phyloP scores from a whole-genome alignment of 2,888 invertebrate genomes.

The Biston stratarius region DNA sequence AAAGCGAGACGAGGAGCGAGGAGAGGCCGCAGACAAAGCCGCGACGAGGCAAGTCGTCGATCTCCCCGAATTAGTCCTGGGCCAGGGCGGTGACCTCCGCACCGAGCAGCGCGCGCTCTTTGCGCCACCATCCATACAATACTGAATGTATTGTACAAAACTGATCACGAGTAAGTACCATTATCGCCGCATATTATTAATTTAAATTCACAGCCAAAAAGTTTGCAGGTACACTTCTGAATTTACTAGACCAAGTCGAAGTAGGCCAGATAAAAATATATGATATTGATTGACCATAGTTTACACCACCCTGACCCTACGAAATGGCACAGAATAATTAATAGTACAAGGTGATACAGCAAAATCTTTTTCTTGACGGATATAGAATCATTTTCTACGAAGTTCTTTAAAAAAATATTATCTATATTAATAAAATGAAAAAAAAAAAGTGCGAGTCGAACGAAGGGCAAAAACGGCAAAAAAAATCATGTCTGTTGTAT shows the following conservation, averaged over 20 bases:
- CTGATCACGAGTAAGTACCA: neutral
- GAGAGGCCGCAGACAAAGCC: constrained; percentile 78
- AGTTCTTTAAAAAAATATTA: too few relatives aligned
- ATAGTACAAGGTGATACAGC: too few relatives aligned
- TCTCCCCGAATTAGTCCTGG: constrained; percentile 86
- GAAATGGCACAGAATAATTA: too few relatives aligned
- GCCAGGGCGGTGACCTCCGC: constrained; percentile 81
- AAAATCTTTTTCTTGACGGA: neutral
- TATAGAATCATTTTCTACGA: neutral
- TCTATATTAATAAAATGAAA: too few relatives aligned
- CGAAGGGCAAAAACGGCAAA: too few relatives aligned
- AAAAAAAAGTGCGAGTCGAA: too few relatives aligned
- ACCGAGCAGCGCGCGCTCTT: constrained; percentile 57
- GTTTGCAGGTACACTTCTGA: neutral
- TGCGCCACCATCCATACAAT: constrained; percentile 49
- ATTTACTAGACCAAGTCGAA: neutral
- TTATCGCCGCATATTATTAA: neutral
- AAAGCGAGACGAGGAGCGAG: constrained; percentile 47
- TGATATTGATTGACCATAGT: constrained; percentile 8
- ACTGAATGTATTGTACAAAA: constrained; percentile 40
- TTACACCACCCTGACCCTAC: constrained; percentile 2
- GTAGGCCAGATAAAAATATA: neutral
- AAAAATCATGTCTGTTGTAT: too few relatives aligned
- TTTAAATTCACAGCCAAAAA: neutral
- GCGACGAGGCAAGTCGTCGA: constrained; percentile 77